Evolutionary conservation across 2,888 invertebrate genomes (phyloP), one percentile per base, ranked within the genome.

Genomic region (Chymomyza fuscimana): DNA sequence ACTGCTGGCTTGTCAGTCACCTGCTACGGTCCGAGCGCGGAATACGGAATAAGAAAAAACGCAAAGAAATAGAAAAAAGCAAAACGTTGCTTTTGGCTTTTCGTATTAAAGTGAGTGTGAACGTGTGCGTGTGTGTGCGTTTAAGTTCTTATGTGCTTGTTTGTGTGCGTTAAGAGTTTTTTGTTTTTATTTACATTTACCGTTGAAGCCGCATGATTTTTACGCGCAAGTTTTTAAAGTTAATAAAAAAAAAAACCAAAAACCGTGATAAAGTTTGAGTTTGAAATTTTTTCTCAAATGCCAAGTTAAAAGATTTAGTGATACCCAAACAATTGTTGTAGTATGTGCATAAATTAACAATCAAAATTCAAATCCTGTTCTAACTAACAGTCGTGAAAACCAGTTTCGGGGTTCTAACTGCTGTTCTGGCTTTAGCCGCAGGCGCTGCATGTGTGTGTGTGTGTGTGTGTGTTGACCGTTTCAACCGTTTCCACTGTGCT

Each of bases 21-120:
- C 83, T 90, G 88, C 82, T 74, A 81, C 79, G 87, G 88, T 81
- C 82, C 83, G 80, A 90, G 80, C 90, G 89, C 81, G 83, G 12
- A 46, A 46, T 2, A 46, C 12, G 12, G 40, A 46, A 46, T 5
- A 32, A 46, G 12, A 46, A 46, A 46, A 46, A 4, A 15, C 58
- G 15, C 25, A 9, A 46, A 46, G 40, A 12, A 4, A 12, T 46
- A 2, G 25, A 58, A 12, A 59, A 22, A 25, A n/a, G 59, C 25
- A 29, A 32, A 59, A 25, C 29, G 12, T 46, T 25, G 10, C 5
- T 12, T 59, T 59, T 59, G 22, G n/a, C 19, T 19, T 6, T 32
- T 29, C n/a, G 16, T 59, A 7, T 25, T 29, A 4, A 5, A 32
- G 32, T 32, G 25, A 19, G 10, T 59, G 25, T 59, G 25, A 25